These are phyloP conservation scores for Catocala fraxini DNA, from an alignment of 2,888 invertebrate genomes.

Conservation along the genomic window DNA sequence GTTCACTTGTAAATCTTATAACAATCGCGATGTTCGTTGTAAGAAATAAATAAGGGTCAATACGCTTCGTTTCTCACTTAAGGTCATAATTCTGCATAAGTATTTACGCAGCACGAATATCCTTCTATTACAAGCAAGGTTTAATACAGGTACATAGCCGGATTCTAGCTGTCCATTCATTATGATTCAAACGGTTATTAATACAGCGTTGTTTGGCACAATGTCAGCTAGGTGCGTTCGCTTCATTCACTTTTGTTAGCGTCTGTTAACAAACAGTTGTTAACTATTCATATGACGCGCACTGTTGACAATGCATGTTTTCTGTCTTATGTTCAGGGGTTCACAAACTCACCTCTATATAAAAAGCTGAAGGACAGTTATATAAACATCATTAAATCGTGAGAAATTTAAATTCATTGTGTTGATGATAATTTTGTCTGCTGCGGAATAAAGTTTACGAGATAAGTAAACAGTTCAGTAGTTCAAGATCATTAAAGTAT, in stretches of 20 bases:
- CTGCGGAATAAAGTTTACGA: conserved; percentile 15
- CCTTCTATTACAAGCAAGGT: not conserved
- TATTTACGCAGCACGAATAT: not conserved
- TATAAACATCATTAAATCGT: conserved; percentile 8
- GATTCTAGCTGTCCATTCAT: conserved; percentile 18
- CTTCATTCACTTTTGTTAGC: conserved; percentile 22
- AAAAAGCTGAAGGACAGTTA: conserved; percentile 8
- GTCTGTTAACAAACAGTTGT: conserved; percentile 25
- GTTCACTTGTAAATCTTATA: conserved; percentile 45
- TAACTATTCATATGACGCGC: conserved; percentile 23
- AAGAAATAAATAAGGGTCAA: conserved; percentile 40
- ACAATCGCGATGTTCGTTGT: conserved; percentile 28
- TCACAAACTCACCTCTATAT: conserved; percentile 2
- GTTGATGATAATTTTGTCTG: conserved; percentile 16
- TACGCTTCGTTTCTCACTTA: not conserved
- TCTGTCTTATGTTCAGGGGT: conserved; percentile 9
- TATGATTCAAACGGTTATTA: conserved; percentile 15
- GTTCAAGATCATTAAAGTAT: conserved; percentile 21
- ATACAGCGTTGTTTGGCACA: conserved; percentile 22
- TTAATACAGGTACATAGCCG: not conserved
- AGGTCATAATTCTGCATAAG: too few relatives aligned
- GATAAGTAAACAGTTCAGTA: conserved; percentile 20
- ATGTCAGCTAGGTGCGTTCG: conserved; percentile 16
- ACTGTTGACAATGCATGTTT: conserved; percentile 25
- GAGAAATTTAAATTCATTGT: conserved; percentile 6